A percentile compares a stretch with the other conserved stretches of the same genome.
Conservation (phyloP, 2,797 vertebrate species). For the Mus spretus region DNA sequence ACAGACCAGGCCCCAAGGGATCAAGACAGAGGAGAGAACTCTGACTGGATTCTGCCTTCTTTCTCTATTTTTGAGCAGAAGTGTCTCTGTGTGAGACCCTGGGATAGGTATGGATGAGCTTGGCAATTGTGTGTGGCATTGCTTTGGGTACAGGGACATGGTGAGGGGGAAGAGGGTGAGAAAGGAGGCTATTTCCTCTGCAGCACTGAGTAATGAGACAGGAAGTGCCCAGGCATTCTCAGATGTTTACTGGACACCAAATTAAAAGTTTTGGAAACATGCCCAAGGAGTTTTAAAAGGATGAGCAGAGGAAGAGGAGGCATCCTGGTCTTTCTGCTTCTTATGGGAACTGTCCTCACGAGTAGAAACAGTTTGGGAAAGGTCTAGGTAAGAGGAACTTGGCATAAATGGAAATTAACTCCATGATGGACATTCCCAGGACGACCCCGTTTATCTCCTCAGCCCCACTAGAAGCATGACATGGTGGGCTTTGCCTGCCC, state of each 20-base stretch:
- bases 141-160: background rate
- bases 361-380: slow-evolving; percentile 60
- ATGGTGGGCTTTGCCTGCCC: background rate
- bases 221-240: slow-evolving; percentile 64
- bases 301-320: slow-evolving; percentile 5
- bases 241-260: slow-evolving; percentile 45
- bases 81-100: background rate
- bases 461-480: background rate
- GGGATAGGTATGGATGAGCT: background rate
- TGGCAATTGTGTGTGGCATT: background rate
- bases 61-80: slow-evolving; percentile 11
- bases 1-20: slow-evolving; percentile 48
- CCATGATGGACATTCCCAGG: background rate
- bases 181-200: slow-evolving; percentile 61
- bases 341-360: background rate
- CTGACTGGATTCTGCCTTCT: background rate
- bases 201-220: slow-evolving; percentile 9
- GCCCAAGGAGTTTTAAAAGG: slow-evolving; percentile 34
- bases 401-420: background rate
- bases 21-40: slow-evolving; percentile 36
- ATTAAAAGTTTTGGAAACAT: slow-evolving; percentile 63
- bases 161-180: background rate
- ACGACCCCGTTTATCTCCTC: background rate
- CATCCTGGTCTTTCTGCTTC: background rate
- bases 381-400: slow-evolving; percentile 36